These are phyloP conservation scores for Cossypha caffra DNA, from an alignment of 2,797 vertebrate species.

Conservation along the genomic window DNA sequence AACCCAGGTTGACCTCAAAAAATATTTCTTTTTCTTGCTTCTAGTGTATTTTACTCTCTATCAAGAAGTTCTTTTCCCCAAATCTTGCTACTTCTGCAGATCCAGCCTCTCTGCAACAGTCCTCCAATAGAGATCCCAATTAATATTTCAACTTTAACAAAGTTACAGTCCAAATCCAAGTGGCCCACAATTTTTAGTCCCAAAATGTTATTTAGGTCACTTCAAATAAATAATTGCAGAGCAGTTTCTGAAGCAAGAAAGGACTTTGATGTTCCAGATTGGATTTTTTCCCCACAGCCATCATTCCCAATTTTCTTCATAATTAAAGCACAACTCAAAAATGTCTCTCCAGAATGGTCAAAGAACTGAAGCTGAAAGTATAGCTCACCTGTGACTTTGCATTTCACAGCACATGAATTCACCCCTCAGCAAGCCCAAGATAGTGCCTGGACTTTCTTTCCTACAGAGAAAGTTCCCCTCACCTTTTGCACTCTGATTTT, in stretches of 20 bases:
- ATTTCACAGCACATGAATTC: neutral
- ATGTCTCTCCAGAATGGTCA: neutral
- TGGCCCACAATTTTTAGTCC: neutral
- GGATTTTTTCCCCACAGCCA: neutral
- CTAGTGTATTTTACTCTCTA: neutral
- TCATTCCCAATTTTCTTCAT: neutral
- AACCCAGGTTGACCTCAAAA: neutral
- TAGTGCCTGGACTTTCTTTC: neutral
- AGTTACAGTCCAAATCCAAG: neutral
- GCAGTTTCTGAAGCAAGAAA: neutral
- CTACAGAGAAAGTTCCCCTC: neutral
- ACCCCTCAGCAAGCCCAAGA: neutral
- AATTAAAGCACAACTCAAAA: neutral
- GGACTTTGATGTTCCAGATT: neutral
- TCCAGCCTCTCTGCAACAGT: neutral
- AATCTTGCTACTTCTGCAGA: neutral
- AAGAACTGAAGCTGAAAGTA: neutral
- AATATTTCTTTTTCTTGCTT: neutral
- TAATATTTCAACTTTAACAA: neutral
- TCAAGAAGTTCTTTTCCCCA: neutral
- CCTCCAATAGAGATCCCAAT: neutral
- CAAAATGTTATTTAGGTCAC: neutral
- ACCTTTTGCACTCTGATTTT: neutral
- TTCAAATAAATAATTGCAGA: conserved; percentile 23
- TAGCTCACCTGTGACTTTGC: neutral